Conservation (phyloP, 2,113 vertebrate species). For the Ellobius talpinus region DNA sequence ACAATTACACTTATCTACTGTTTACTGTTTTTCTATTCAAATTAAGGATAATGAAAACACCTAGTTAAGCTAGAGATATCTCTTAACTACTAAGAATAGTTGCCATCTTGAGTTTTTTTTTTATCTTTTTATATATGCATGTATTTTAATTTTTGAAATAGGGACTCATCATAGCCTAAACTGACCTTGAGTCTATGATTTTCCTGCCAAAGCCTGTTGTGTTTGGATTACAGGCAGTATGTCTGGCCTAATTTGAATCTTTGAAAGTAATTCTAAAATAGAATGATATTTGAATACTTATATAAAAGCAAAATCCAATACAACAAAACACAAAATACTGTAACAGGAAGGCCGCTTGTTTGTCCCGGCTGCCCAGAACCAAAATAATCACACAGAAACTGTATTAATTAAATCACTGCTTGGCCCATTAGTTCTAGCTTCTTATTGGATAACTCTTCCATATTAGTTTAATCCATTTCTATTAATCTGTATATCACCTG, state of each 20-base stretch:
- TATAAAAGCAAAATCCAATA: constrained; percentile 43
- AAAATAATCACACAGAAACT: no score
- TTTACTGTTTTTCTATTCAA: neutral
- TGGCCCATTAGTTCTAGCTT: no score
- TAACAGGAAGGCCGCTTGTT: no score
- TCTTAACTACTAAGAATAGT: constrained; percentile 44
- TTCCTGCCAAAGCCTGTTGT: neutral
- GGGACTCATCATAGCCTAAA: neutral
- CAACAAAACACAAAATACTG: neutral
- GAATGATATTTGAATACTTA: neutral
- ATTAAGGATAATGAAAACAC: constrained; percentile 4
- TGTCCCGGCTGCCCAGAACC: no score
- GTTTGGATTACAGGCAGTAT: neutral
- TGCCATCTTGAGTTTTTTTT: neutral
- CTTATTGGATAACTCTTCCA: no score
- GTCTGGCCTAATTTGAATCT: neutral
- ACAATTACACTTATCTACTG: constrained; percentile 15
- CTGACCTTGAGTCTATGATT: neutral
- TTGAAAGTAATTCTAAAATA: constrained; percentile 35
- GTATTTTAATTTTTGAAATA: neutral
- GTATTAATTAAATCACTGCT: no score
- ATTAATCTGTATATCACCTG: no score
- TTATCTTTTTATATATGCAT: neutral
- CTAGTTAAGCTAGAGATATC: neutral
- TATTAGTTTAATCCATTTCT: no score